phyloP scores from a whole-genome alignment of 2,797 vertebrate species.

The Hybognathus amarus region DNA sequence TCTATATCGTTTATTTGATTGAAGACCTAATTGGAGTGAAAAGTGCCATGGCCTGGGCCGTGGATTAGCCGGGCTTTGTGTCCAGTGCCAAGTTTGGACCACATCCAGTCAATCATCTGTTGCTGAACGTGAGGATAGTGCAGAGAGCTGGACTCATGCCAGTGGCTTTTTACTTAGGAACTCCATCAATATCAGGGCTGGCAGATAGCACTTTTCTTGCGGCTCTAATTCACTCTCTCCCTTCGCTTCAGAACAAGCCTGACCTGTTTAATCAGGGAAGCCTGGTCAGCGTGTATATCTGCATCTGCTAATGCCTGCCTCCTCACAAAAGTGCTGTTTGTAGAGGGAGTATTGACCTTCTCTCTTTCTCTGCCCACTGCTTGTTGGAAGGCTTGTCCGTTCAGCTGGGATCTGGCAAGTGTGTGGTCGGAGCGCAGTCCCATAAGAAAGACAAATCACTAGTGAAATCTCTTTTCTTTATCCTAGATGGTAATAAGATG shows the following conservation, averaged over 20 bases:
- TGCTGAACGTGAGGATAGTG: slow-evolving; percentile 45
- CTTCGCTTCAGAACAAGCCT: slow-evolving; percentile 38
- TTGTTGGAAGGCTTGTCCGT: background rate
- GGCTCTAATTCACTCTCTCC: slow-evolving; percentile 52
- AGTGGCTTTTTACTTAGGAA: slow-evolving; percentile 52
- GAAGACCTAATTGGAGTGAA: slow-evolving; percentile 58
- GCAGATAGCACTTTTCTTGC: slow-evolving; percentile 54
- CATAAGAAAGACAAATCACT: slow-evolving; percentile 6
- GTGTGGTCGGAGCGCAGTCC: background rate
- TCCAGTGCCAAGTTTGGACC: slow-evolving; percentile 55
- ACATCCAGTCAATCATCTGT: slow-evolving; percentile 58
- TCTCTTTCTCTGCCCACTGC: slow-evolving; percentile 12
- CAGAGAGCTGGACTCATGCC: slow-evolving; percentile 54
- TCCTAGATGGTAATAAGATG: slow-evolving; percentile 4
- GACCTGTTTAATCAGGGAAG: slow-evolving; percentile 44
- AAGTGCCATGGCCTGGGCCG: slow-evolving; percentile 51
- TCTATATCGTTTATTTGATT: slow-evolving; percentile 58
- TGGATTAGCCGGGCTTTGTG: slow-evolving; percentile 56
- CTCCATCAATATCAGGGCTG: slow-evolving; percentile 55
- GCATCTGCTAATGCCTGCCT: slow-evolving; percentile 43
- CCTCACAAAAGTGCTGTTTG: slow-evolving; percentile 23
- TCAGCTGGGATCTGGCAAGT: slow-evolving; percentile 19
- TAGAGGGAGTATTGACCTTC: slow-evolving; percentile 27
- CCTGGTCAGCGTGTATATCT: slow-evolving; percentile 34
- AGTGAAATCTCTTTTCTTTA: background rate